These are phyloP conservation scores for Catocala fraxini DNA, from an alignment of 2,888 invertebrate species.

Conservation along the genomic window DNA sequence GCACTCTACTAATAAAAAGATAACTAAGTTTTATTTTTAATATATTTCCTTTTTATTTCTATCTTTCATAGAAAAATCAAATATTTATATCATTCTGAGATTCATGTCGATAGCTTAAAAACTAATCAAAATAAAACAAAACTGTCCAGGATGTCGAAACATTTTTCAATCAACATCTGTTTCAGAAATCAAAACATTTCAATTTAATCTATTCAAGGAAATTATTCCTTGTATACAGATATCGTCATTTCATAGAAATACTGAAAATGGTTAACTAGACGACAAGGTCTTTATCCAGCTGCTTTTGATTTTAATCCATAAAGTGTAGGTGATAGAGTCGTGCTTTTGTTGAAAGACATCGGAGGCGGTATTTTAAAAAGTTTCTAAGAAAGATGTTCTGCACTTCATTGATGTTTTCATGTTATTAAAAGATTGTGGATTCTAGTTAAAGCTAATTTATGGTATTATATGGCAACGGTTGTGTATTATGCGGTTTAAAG, in stretches of 20 bases:
- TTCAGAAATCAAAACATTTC: conserved; percentile 16
- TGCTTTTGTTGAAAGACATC: neutral
- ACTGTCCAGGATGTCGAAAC: conserved; percentile 20
- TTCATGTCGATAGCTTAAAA: no score
- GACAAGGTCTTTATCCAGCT: conserved; percentile 26
- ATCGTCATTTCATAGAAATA: conserved; percentile 40
- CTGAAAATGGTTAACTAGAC: conserved; percentile 29
- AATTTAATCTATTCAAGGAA: conserved; percentile 33
- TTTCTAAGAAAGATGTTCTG: conserved; percentile 35
- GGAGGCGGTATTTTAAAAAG: conserved; percentile 22
- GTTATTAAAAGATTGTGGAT: conserved; percentile 43
- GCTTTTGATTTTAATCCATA: conserved; percentile 17
- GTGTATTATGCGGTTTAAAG: conserved; percentile 10
- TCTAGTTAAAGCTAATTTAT: conserved; percentile 41
- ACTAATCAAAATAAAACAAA: neutral
- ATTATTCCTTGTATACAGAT: conserved; percentile 31
- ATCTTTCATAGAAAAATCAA: no score
- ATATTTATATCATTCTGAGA: no score
- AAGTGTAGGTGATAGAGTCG: fast-evolving
- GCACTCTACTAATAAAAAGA: no score
- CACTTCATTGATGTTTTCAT: conserved; percentile 31
- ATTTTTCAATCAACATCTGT: conserved; percentile 12
- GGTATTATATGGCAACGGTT: conserved; percentile 28
- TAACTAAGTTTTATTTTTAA: no score
- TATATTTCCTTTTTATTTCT: no score